Evolutionary conservation across 2,113 vertebrate genomes (phyloP).

Genomic region (Osmerus eperlanus): DNA sequence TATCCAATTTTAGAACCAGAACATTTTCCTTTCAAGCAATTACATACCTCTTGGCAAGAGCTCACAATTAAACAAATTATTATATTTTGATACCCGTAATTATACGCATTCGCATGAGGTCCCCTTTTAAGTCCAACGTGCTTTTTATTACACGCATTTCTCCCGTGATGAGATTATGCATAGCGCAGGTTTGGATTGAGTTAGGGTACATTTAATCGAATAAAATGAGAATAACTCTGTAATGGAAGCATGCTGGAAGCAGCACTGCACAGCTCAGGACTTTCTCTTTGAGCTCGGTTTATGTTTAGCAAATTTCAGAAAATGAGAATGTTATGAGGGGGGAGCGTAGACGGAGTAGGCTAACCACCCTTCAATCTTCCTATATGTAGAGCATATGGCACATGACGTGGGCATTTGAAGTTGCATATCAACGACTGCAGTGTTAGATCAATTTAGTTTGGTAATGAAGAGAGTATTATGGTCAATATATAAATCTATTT

Average conservation of each 20-base stretch:
- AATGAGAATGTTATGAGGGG: slow-evolving; percentile 56
- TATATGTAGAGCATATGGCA: too few species aligned
- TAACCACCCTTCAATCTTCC: too few species aligned
- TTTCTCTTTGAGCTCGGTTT: slow-evolving; percentile 52
- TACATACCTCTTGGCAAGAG: slow-evolving; percentile 65
- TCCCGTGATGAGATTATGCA: slow-evolving; percentile 65
- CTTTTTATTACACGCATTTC: slow-evolving; percentile 69
- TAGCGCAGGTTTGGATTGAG: slow-evolving; percentile 58
- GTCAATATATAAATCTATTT: too few species aligned
- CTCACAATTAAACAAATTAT: slow-evolving; percentile 71
- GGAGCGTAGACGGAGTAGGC: slow-evolving; percentile 18
- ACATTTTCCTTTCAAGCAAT: slow-evolving; percentile 62
- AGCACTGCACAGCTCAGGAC: slow-evolving; percentile 26
- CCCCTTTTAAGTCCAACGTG: slow-evolving; percentile 69
- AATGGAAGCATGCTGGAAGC: slow-evolving; percentile 70
- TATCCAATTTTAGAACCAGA: slow-evolving; percentile 43
- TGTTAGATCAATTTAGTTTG: too few species aligned
- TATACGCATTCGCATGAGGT: slow-evolving; percentile 64
- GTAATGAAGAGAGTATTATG: too few species aligned
- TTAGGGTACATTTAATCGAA: slow-evolving; percentile 68
- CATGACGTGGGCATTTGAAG: too few species aligned
- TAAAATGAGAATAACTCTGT: slow-evolving; percentile 59
- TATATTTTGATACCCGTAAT: slow-evolving; percentile 70
- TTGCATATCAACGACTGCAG: too few species aligned
- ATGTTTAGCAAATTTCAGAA: slow-evolving; percentile 63